phyloP scores from a whole-genome alignment of 2,888 invertebrate species.

The Gari tellinella region DNA sequence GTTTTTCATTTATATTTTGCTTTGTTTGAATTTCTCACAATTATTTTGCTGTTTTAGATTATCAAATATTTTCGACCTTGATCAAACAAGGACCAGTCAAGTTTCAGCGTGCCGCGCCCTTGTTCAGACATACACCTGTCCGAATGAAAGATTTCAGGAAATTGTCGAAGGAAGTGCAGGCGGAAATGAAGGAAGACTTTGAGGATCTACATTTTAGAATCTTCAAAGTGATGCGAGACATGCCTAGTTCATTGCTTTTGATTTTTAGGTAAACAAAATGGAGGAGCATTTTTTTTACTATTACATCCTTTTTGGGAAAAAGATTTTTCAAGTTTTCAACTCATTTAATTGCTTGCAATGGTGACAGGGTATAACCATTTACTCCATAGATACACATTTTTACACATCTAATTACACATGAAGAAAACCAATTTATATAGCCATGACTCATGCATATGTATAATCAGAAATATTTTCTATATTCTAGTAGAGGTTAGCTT shows the following conservation, averaged over 20 bases:
- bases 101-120: conserved; percentile 63
- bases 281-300: too few relatives aligned
- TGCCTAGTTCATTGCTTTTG: conserved; percentile 88
- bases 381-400: too few relatives aligned
- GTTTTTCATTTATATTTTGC: not conserved
- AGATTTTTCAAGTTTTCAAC: too few relatives aligned
- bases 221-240: conserved; percentile 84
- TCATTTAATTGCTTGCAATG: too few relatives aligned
- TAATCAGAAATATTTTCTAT: too few relatives aligned
- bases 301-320: too few relatives aligned
- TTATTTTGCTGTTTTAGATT: conserved; percentile 64
- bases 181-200: conserved; percentile 72
- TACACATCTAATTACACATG: too few relatives aligned
- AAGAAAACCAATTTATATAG: too few relatives aligned
- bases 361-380: too few relatives aligned
- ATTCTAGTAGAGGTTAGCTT: too few relatives aligned
- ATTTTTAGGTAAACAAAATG: conserved; percentile 87
- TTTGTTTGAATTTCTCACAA: too few relatives aligned
- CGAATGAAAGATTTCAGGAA: conserved; percentile 72
- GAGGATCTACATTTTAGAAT: conserved; percentile 84
- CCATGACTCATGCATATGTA: too few relatives aligned
- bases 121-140: conserved; percentile 68
- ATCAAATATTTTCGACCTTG: conserved; percentile 77
- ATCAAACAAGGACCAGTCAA: conserved; percentile 77
- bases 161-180: conserved; percentile 72